These are phyloP conservation scores for Prunella strophiata DNA, from an alignment of 2,797 vertebrate genomes.

Conservation along the genomic window DNA sequence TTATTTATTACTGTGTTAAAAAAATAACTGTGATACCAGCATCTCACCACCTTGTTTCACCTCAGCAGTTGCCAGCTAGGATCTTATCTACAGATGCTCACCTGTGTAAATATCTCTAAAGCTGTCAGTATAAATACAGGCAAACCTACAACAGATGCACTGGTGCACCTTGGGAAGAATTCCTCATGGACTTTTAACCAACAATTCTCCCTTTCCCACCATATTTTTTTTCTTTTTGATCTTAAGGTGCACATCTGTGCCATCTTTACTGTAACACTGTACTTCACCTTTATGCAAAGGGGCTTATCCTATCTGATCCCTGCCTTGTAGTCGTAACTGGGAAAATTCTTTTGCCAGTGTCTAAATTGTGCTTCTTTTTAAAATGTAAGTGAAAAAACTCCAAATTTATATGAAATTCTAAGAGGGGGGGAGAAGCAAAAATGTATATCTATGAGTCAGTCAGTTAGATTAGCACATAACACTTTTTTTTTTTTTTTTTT, in stretches of 20 bases:
- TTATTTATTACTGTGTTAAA: not conserved
- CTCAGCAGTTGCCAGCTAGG: not conserved
- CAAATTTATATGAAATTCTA: not conserved
- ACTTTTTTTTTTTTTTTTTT: not conserved
- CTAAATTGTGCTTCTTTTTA: not conserved
- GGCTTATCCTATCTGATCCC: not conserved
- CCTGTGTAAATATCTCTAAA: constrained; percentile 20
- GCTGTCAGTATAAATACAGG: not conserved
- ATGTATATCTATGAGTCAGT: not conserved
- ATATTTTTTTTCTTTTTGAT: constrained; percentile 52
- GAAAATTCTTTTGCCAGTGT: not conserved
- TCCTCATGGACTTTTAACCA: constrained; percentile 6
- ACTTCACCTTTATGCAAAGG: not conserved
- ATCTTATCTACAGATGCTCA: constrained; percentile 27
- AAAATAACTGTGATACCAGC: not conserved
- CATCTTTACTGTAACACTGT: not conserved
- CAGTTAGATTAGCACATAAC: not conserved
- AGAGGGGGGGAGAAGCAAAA: not conserved
- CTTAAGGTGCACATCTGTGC: not conserved
- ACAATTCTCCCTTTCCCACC: not conserved
- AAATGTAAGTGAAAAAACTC: not conserved
- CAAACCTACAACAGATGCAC: not conserved
- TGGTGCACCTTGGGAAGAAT: not conserved
- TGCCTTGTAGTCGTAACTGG: not conserved
- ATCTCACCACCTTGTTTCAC: not conserved